Evolutionary conservation across 1,140 invertebrate genomes (phyloP).

Genomic region (Portunus trituberculatus): DNA sequence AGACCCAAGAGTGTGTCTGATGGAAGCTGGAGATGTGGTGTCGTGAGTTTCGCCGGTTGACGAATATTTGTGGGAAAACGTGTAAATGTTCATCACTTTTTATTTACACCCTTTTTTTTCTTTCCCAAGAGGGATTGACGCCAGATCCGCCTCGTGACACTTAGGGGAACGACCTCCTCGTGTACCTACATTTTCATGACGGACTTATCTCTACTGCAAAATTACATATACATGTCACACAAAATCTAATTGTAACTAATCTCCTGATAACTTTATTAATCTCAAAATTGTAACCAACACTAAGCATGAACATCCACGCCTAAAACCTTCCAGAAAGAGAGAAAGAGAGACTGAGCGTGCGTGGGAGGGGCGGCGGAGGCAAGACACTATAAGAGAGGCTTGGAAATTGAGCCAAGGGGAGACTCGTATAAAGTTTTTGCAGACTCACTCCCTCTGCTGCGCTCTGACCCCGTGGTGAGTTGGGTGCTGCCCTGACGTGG

Average conservation of each 20-base stretch:
- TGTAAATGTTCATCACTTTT: not conserved
- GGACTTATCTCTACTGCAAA: not conserved
- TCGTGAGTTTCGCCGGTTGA: not conserved
- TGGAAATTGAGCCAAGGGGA: not conserved
- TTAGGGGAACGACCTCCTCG: not conserved
- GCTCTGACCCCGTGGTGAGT: constrained; percentile 4
- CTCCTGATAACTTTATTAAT: too few relatives aligned
- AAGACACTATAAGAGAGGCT: not conserved
- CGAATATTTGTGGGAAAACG: constrained; percentile 21
- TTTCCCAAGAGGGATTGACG: not conserved
- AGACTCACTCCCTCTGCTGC: not conserved
- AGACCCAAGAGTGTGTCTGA: not conserved
- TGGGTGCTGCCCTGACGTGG: not conserved
- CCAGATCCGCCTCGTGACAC: not conserved
- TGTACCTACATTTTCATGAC: not conserved
- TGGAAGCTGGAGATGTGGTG: not conserved
- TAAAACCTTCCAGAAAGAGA: not conserved
- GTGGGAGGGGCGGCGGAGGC: not conserved
- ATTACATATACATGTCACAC: too few relatives aligned
- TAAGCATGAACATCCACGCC: not conserved
- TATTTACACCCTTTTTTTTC: not conserved
- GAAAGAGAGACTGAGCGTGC: not conserved
- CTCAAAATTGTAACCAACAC: too few relatives aligned
- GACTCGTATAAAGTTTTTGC: not conserved
- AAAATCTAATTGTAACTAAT: too few relatives aligned